Percentiles rank a stretch among this genome's conserved stretches.
Evolutionary conservation across 2,888 invertebrate genomes (phyloP).

Genomic region (Meteorus cinctellus): DNA sequence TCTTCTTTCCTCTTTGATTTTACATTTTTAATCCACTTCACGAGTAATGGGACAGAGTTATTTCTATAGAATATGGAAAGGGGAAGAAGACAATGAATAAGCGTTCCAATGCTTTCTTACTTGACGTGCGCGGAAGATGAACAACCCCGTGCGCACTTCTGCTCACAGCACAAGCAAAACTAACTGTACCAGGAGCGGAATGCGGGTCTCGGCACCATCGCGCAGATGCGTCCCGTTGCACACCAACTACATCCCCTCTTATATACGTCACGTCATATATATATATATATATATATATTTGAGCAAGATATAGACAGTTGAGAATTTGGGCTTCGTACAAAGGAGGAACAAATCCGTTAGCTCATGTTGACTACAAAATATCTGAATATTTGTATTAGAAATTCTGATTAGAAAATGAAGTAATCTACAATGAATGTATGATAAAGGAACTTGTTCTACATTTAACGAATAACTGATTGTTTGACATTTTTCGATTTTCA

Average conservation of each 20-base stretch:
- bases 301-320: neutral
- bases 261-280: slow-evolving; percentile 16
- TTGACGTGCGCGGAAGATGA: slow-evolving; percentile 36
- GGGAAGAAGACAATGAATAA: neutral
- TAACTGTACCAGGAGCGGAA: slow-evolving; percentile 36
- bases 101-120: slow-evolving; percentile 7
- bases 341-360: too few relatives aligned
- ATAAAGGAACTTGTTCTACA: too few relatives aligned
- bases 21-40: neutral
- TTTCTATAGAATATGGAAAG: neutral
- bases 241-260: slow-evolving; percentile 21
- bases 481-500: too few relatives aligned
- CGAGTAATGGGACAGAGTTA: neutral
- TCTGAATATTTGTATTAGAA: neutral
- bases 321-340: neutral
- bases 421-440: too few relatives aligned
- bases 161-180: slow-evolving; percentile 44
- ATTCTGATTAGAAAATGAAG: too few relatives aligned
- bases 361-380: neutral
- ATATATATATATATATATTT: neutral
- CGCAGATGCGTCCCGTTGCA: slow-evolving; percentile 34
- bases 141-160: slow-evolving; percentile 36
- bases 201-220: slow-evolving; percentile 41
- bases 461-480: too few relatives aligned
- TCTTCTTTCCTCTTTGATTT: neutral